Evolutionary conservation across 1,140 invertebrate genomes (phyloP), one percentile per base, ranked within the genome.

Genomic region (Hyphantria cunea): DNA sequence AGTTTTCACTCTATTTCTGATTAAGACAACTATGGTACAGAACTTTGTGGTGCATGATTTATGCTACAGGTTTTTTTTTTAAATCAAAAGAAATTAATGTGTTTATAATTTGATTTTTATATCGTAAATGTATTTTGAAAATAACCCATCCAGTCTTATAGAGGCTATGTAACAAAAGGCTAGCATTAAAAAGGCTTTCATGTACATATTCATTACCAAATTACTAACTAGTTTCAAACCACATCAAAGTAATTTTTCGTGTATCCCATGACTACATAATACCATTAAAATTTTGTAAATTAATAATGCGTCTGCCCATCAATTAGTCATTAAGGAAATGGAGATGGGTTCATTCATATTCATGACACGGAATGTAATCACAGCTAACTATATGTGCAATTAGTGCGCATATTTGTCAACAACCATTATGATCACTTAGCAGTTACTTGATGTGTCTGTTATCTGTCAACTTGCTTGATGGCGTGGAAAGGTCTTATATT

Each of bases 301-400:
- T 47, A 58, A 17, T 39, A 39, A 44, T 13, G 11, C 11, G 34
- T 13, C 4, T 39, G 45, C 25, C 15, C 45, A 48, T 45, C 49
- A 68, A 64, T 68, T 55, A 64, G 48, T 44, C 49, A 58, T 63
- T 56, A 64, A 71, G 64, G 54, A 63, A 68, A 65, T 63, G 61
- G 48, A 49, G 45, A 42, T 50, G 44, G n/a, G 17, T 63, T 67
- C 66, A 64, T 72, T 48, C 64, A 72, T 69, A 69, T 69, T 68
- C 60, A 72, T 66, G 60, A 50, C 42, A 54, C 53, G 59, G 70
- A 66, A 69, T 72, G 60, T 48, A 62, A 72, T 69, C 56, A 69
- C 53, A 59, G 59, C 31, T 58, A 62, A 59, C 58, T 44, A 56
- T 33, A 49, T 48, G 13, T 45, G 41, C 58, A 66, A 68, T 72